Evolutionary conservation across 2,113 vertebrate species (phyloP).

Genomic region (Chaetodon auriga): DNA sequence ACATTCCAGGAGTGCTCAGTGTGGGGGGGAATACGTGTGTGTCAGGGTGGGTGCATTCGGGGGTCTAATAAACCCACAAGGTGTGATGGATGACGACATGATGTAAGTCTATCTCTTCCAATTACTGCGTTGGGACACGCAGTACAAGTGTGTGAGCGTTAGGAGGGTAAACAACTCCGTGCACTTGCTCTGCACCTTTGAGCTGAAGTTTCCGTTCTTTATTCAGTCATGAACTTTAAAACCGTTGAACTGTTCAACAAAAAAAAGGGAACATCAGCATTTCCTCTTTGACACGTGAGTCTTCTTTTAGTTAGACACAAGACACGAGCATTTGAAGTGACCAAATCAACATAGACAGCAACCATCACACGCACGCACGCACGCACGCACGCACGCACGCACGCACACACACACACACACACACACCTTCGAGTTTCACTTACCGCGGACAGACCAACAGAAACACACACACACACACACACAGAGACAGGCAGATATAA

Average conservation of each 20-base stretch:
- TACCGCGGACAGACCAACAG: constrained; percentile 2
- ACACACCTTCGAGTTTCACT: constrained; percentile 17
- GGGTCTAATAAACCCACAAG: constrained; percentile 42
- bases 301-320: constrained; percentile 51
- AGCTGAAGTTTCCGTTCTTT: constrained; percentile 69
- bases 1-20: constrained; percentile 27
- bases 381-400: neutral
- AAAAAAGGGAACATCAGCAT: constrained; percentile 69
- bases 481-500: constrained; percentile 11
- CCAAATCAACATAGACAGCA: constrained; percentile 45
- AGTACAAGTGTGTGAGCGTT: constrained; percentile 37
- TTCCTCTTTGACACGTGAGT: constrained; percentile 74
- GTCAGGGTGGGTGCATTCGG: neutral
- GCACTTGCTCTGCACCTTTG: constrained; percentile 39
- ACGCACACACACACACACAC: constrained; percentile 17
- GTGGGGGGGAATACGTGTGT: neutral
- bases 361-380: constrained; percentile 15
- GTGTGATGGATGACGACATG: constrained; percentile 46
- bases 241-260: constrained; percentile 56
- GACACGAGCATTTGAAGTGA: constrained; percentile 40
- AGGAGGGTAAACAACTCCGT: constrained; percentile 60
- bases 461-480: no score
- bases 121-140: constrained; percentile 44
- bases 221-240: constrained; percentile 60
- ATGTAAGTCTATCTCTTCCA: constrained; percentile 51